Base-by-base conservation (phyloP, 2,113 vertebrate species). In the Podarcis cretensis region DNA sequence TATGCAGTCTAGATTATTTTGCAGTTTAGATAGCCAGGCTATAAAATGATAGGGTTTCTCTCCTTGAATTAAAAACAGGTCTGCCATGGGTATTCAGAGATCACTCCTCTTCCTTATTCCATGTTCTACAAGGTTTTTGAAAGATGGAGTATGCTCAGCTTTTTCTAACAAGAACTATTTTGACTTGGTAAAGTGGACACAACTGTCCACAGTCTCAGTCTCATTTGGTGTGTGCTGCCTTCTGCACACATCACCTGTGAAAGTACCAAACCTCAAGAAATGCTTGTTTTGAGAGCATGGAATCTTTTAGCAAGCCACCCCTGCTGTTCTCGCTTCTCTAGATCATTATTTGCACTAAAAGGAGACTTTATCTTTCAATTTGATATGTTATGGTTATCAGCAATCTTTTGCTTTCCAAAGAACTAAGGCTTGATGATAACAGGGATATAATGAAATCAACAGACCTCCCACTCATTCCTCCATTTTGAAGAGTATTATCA, bases 271-370 rank as follows among this genome's bases (percentile, higher is more conserved):
- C 65, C 74, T 69, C n/a, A 86, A 83, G 80, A 92, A 92, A 75
- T 68, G 71, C 84, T 87, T 40, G 14, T 82, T 92, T 23, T 5
- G 93, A 75, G n/a, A 89, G 79, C 27, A 85, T 66, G 66, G 90
- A 91, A 92, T 1, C 25, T 90, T 81, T 90, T 89, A 92, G 89
- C 89, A 94, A 91, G 54, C 63, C 1, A 69, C 65, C 57, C 1
- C 1, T 9, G 81, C 79, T 92, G 40, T 89, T 92, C 81, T 77
- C 84, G 89, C 85, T 93, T 95, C 80, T 93, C 78, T 74, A 88
- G 78, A 90, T 86, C 80, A 87, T 89, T 89, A 91, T 87, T 91
- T 92, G 37, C 7, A 75, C 75, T 63, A 87, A 92, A 90, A 89
- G 78, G 48, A 89, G 87, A 75, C 85, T 76, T 80, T 86, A 3